These are phyloP conservation scores for Danio choprae DNA, from an alignment of 2,797 vertebrate genomes.

Conservation along the genomic window DNA sequence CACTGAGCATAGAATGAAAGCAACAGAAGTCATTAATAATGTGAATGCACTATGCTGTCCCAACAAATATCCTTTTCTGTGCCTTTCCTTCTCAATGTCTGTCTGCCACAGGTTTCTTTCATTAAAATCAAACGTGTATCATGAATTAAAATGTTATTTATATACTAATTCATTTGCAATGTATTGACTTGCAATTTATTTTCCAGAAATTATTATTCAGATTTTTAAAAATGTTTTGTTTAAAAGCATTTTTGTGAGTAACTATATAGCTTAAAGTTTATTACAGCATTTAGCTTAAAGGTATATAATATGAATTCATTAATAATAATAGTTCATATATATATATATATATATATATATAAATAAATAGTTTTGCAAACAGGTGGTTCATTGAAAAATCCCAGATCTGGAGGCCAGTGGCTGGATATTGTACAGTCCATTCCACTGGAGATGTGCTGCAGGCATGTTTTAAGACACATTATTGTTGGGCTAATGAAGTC, in stretches of 20 bases:
- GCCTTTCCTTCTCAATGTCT: background rate
- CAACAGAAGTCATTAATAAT: background rate
- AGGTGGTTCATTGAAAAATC: background rate
- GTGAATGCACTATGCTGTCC: background rate
- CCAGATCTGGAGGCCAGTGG: background rate
- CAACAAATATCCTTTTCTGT: background rate
- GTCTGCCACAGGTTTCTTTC: background rate
- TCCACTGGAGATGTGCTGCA: conserved; percentile 15
- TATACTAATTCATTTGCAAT: background rate
- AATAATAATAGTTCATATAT: too few relatives aligned
- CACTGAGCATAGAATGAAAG: background rate
- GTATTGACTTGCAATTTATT: background rate
- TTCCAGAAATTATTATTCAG: too few relatives aligned
- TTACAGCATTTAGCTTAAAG: too few relatives aligned
- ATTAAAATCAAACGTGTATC: background rate
- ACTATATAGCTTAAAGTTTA: too few relatives aligned
- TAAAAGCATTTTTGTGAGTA: too few relatives aligned
- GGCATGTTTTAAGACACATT: conserved; percentile 37
- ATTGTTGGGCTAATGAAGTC: conserved; percentile 51
- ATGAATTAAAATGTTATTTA: background rate
- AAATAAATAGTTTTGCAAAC: conserved; percentile 9
- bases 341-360: too few relatives aligned
- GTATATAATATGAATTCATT: too few relatives aligned
- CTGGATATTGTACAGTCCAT: conserved; percentile 12
- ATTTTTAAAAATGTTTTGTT: too few relatives aligned